Conservation (phyloP, 2,888 invertebrate species). For the Lasiommata megera region DNA sequence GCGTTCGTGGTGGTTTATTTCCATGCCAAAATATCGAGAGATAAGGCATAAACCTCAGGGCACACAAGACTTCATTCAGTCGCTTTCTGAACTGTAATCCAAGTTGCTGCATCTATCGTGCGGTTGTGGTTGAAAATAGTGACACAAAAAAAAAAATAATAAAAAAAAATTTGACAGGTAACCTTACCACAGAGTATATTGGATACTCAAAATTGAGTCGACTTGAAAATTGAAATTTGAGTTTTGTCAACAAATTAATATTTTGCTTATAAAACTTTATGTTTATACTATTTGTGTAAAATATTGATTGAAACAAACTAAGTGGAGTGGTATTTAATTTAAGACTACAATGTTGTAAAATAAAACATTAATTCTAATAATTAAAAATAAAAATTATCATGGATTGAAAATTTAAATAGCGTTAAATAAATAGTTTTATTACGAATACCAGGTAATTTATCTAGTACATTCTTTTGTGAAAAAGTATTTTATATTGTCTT, state of each 20-base stretch:
- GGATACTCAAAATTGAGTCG: no score
- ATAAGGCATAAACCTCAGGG: not conserved
- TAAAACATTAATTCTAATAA: not conserved
- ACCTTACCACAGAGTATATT: constrained; percentile 41
- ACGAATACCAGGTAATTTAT: not conserved
- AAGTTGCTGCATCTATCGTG: constrained; percentile 38
- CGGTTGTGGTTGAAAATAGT: constrained; percentile 32
- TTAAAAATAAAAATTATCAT: not conserved
- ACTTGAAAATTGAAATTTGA: constrained; percentile 7
- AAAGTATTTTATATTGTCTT: not conserved
- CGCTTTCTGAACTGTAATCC: constrained; percentile 44
- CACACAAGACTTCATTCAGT: constrained; percentile 35
- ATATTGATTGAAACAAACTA: not conserved
- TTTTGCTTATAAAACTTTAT: not conserved
- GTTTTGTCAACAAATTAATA: constrained; percentile 29
- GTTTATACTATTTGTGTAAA: not conserved
- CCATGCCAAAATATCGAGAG: constrained; percentile 38
- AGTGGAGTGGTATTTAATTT: not conserved
- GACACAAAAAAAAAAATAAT: constrained; percentile 40
- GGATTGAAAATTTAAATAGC: not conserved
- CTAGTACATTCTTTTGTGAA: not conserved
- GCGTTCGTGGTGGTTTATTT: constrained; percentile 44
- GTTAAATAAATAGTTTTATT: not conserved
- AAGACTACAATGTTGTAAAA: not conserved
- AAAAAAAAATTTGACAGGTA: constrained; percentile 62